Evolutionary conservation across 1,140 invertebrate species (phyloP), one percentile per base, ranked within the genome.

Genomic region (Heliconius hermathena): DNA sequence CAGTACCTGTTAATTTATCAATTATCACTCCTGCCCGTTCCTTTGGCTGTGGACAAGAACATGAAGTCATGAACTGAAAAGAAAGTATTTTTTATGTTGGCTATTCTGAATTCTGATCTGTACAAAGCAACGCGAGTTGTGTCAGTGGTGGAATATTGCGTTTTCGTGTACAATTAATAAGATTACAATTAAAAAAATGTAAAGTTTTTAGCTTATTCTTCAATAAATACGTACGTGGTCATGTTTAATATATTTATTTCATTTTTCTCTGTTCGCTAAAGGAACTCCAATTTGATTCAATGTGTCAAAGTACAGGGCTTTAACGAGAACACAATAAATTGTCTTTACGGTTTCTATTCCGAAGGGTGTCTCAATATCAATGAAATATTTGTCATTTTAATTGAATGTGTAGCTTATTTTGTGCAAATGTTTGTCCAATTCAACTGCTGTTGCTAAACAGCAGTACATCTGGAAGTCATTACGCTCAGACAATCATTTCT

Each of bases 61-160:
- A 16, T 29, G 60, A 66, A 66, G 22, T 60, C 60, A 29, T 29
- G 60, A 66, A 66, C 60, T 60, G 22, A 73, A 54, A 57, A 54
- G 5, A 41, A 74, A 20, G 73, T n/a, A 60, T 41, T 80, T 82
- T 76, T 75, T 33, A 74, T 36, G 70, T 81, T 90, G 87, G 87
- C 84, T 80, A 82, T 77, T 82, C 82, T 86, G 80, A 71, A 82
- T 77, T 82, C 82, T 86, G 80, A 71, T 83, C 74, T 82, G 85
- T 92, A 91, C 89, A 91, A 91, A 91, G 89, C 89, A 93, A 92
- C 89, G 90, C 90, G 86, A 93, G 83, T 91, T 89, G 91, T 93
- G 90, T 92, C 91, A 92, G 86, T 89, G 36, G 71, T 11, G 84
- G 83, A 91, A 84, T 88, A 89, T 89, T 91, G 87, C 91, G 87